Conservation (phyloP, 1,140 invertebrate species). For the Aphaenogaster floridana region DNA sequence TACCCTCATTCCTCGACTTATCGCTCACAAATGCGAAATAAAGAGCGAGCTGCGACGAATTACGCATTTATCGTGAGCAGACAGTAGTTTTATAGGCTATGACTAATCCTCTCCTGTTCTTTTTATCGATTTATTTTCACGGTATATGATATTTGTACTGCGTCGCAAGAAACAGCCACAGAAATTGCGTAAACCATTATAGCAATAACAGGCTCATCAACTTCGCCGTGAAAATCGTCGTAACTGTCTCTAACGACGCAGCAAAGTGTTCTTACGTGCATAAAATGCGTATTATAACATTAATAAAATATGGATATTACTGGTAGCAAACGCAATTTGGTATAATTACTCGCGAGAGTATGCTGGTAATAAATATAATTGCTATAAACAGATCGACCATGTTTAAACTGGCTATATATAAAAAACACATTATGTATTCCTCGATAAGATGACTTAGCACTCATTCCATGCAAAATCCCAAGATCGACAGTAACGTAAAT, state of each 20-base stretch:
- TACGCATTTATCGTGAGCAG: constrained; percentile 21
- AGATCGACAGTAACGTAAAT: constrained; percentile 1
- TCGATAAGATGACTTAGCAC: constrained; percentile 25
- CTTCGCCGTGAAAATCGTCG: neutral
- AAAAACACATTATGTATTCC: neutral
- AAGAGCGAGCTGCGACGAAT: neutral
- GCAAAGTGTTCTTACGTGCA: constrained; percentile 13
- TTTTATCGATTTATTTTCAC: constrained; percentile 4
- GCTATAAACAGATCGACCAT: neutral
- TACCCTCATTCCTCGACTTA: neutral
- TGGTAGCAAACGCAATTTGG: constrained; percentile 29
- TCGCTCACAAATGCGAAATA: constrained; percentile 2
- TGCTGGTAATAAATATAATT: constrained; percentile 19
- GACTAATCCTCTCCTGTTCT: constrained; percentile 19
- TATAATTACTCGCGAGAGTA: neutral
- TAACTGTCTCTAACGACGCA: constrained; percentile 31
- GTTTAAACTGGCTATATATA: neutral
- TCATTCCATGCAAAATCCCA: neutral
- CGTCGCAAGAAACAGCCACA: neutral
- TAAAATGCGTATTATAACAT: neutral
- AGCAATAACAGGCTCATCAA: neutral
- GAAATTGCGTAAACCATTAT: constrained; percentile 4
- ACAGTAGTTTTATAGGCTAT: constrained; percentile 45
- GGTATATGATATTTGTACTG: neutral
- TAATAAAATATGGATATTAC: constrained; percentile 2